Evolutionary conservation across 2,888 invertebrate genomes (phyloP).

Genomic region (Athetis lepigone): DNA sequence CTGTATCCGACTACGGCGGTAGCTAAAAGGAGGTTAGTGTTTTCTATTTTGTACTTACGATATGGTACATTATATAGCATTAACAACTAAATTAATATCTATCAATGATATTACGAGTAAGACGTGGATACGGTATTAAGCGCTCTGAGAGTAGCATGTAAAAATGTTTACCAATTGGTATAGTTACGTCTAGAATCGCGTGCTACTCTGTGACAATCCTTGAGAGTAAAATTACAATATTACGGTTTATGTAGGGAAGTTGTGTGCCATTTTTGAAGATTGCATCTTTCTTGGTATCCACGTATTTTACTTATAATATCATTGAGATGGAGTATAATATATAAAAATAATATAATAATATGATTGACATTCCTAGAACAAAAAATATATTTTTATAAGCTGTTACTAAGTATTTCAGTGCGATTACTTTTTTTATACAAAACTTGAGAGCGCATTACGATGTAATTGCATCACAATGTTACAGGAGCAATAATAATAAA

Average conservation of each 20-base stretch:
- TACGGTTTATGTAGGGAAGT: too few relatives aligned
- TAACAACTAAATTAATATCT: conserved; percentile 5
- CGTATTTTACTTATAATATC: too few relatives aligned
- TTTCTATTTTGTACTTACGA: conserved; percentile 23
- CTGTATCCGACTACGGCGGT: background rate
- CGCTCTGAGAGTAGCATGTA: too few relatives aligned
- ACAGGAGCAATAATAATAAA: conserved; percentile 54
- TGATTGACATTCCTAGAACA: conserved; percentile 33
- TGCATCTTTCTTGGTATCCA: too few relatives aligned
- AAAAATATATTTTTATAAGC: conserved; percentile 12
- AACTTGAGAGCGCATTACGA: background rate
- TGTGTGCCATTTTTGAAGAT: too few relatives aligned
- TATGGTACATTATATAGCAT: conserved; percentile 11
- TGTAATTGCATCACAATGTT: background rate
- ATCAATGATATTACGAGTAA: background rate
- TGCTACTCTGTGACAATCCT: too few relatives aligned
- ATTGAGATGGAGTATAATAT: too few relatives aligned
- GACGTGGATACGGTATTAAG: too few relatives aligned
- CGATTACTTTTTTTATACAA: conserved; percentile 7
- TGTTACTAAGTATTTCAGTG: conserved; percentile 3
- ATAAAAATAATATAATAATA: background rate
- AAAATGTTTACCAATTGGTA: too few relatives aligned
- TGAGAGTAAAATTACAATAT: too few relatives aligned
- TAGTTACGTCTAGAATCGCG: too few relatives aligned
- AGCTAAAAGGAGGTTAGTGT: background rate